Base-by-base conservation (phyloP, 2,888 invertebrate species). In the Uropetala carovei region DNA sequence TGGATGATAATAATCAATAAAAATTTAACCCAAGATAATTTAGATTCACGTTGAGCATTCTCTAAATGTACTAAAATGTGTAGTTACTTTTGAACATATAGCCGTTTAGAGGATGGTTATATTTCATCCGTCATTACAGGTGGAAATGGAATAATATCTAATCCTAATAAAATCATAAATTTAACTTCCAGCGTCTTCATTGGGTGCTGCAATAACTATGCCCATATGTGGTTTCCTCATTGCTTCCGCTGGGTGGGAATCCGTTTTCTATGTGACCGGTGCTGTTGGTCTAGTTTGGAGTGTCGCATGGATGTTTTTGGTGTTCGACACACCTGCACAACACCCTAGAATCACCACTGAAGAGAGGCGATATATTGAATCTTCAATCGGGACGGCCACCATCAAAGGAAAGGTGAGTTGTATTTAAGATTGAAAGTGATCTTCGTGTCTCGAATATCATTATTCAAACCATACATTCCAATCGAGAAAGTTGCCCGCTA, bases 121-220 rank as follows among this genome's bases (percentile, higher is more conserved):
- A 43, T 43, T 43, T 43, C 5, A 43, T 43, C 43, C 43, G 1
- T 43, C 43, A 43, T 43, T 43, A 43, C 1, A 43, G 43, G 43
- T 43, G 5, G 43, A 43, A 43, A 43, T 43, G 1, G 43, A 43
- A 43, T 43, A 43, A 43, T 5, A 43, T 43, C 43, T 5, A 3
- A 43, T 43, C 43, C 43, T 43, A 43, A 43, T 43, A 43, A 43
- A 43, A 43, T 43, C 43, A 43, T 43, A 43, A 43, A 43, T 18
- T 86, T 64, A 92, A 92, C 94, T 94, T 64, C 14, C 95, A 98
- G 98, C 99, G 13, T 98, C 98, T 43, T 98, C 98, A 11, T 96
- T 99, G 94, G 99, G 99, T 27, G 99, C 98, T 57, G 98, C 99
- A 11, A 95, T 98, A 83, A 98, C 98, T 0, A 97, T 98, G 97